These are phyloP conservation scores for Ceyx cyanopectus DNA, from an alignment of 2,113 vertebrate species.

Conservation along the genomic window DNA sequence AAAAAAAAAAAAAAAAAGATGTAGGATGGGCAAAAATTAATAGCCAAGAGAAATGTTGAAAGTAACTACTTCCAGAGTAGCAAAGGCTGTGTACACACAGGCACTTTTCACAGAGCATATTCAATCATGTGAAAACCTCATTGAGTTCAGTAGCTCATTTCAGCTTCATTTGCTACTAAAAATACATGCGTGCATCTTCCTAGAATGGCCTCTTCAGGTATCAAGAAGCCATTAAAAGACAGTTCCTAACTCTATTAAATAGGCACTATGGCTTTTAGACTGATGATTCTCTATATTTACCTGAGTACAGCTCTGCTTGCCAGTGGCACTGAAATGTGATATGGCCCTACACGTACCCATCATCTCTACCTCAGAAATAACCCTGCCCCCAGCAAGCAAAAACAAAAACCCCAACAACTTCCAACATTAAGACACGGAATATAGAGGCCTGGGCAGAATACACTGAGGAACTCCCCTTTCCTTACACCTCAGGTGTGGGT, in stretches of 20 bases:
- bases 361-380: background rate
- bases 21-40: background rate
- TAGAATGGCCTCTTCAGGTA: background rate
- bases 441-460: background rate
- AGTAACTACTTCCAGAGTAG: too few relatives aligned
- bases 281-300: background rate
- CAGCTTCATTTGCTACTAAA: background rate
- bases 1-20: background rate
- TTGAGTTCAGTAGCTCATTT: background rate
- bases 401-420: background rate
- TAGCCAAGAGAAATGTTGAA: background rate
- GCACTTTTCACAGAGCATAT: background rate
- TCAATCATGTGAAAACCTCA: background rate
- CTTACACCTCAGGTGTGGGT: background rate
- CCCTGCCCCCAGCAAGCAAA: background rate
- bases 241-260: background rate
- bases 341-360: rapidly evolving
- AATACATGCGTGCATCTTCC: background rate
- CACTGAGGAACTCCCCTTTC: background rate
- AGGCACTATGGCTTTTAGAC: background rate
- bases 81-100: background rate
- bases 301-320: background rate
- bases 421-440: background rate
- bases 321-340: background rate
- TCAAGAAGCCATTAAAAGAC: background rate